Evolutionary conservation across 1,140 invertebrate genomes (phyloP).

Genomic region (Cryptotermes secundus): DNA sequence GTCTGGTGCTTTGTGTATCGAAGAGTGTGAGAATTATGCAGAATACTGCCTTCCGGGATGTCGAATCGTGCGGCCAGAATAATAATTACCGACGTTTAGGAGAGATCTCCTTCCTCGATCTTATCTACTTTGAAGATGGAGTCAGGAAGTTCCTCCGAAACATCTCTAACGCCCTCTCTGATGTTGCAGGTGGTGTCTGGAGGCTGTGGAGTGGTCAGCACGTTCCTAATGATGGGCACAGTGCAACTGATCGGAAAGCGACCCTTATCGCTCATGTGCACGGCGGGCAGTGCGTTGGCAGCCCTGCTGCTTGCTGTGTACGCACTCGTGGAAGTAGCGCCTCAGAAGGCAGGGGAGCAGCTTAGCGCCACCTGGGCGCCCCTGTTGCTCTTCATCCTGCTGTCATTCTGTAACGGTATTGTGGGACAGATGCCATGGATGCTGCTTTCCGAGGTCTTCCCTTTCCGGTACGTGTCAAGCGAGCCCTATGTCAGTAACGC

Average conservation of each 20-base stretch:
- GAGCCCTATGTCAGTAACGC: too few species aligned
- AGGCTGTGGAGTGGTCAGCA: slow-evolving; percentile 59
- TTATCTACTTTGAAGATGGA: too few species aligned
- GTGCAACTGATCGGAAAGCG: slow-evolving; percentile 72
- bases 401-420: slow-evolving; percentile 54
- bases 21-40: too few species aligned
- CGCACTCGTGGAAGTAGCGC: slow-evolving; percentile 55
- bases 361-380: slow-evolving; percentile 38
- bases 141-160: too few species aligned
- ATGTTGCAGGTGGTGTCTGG: slow-evolving; percentile 67
- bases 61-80: too few species aligned
- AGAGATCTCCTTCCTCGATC: too few species aligned
- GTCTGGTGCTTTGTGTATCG: too few species aligned
- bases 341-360: slow-evolving; percentile 40
- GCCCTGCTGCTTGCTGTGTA: slow-evolving; percentile 61
- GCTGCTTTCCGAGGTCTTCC: slow-evolving; percentile 65
- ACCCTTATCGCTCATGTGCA: slow-evolving; percentile 63
- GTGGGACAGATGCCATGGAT: slow-evolving; percentile 76
- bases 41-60: too few species aligned
- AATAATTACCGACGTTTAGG: too few species aligned
- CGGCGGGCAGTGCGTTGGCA: slow-evolving; percentile 62
- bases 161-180: too few species aligned
- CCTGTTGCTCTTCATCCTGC: slow-evolving; percentile 34
- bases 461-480: slow-evolving; percentile 19
- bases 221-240: slow-evolving; percentile 58